Evolutionary conservation across 1,140 invertebrate species (phyloP).

Genomic region (Melipona quadrifasciata): DNA sequence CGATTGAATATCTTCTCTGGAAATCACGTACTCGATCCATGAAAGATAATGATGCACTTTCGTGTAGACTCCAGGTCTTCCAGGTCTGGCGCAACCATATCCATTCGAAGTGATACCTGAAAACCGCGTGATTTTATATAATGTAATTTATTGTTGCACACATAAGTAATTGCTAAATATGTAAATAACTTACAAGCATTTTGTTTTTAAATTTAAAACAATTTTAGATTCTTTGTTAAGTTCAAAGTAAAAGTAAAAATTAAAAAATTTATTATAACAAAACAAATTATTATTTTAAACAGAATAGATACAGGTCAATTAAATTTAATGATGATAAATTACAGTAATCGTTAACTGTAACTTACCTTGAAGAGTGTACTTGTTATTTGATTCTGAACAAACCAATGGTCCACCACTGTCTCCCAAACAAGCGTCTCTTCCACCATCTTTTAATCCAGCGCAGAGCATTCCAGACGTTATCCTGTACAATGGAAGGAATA

Average conservation of each 20-base stretch:
- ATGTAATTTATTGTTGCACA: no score
- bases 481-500: constrained; percentile 88
- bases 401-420: constrained; percentile 86
- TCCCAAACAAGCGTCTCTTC: constrained; percentile 85
- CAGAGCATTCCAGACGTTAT: constrained; percentile 87
- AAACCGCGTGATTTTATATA: constrained; percentile 62
- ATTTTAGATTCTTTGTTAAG: no score
- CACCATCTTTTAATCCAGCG: constrained; percentile 85
- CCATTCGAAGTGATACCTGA: constrained; percentile 93
- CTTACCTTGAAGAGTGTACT: constrained; percentile 77
- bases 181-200: no score
- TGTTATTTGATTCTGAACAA: constrained; percentile 81
- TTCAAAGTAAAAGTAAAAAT: no score
- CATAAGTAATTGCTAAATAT: no score
- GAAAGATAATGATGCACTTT: constrained; percentile 90
- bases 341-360: no score
- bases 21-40: constrained; percentile 86
- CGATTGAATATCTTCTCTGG: constrained; percentile 76
- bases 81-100: constrained; percentile 91
- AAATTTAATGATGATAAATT: background rate
- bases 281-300: no score
- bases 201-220: no score
- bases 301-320: background rate
- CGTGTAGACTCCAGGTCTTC: constrained; percentile 93
- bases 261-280: no score